A percentile compares a stretch with the other conserved stretches of the same genome.
Evolutionary conservation across 2,888 invertebrate genomes (phyloP).

Genomic region (Sinelater perroti): DNA sequence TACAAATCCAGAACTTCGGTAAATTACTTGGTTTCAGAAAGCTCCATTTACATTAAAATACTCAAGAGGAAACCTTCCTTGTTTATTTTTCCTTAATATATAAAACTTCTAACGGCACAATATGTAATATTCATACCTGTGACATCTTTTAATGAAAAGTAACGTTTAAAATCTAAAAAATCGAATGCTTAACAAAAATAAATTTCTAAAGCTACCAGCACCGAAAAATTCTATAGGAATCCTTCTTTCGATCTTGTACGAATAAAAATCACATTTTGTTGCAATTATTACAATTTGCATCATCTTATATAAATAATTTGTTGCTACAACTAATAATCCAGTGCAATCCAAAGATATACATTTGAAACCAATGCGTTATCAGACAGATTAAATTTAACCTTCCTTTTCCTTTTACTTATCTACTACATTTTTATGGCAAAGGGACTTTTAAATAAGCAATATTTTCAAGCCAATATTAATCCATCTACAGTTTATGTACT

Average conservation of each 20-base stretch:
- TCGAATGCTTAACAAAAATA: not conserved
- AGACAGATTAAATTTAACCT: no score
- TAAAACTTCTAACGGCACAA: constrained; percentile 3
- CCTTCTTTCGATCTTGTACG: constrained; percentile 21
- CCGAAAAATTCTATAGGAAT: constrained; percentile 28
- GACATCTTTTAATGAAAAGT: no score
- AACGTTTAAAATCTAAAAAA: constrained; percentile 10
- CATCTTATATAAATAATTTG: constrained; percentile 35
- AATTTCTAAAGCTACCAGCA: constrained; percentile 12
- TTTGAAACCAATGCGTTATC: no score
- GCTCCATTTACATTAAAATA: constrained; percentile 17
- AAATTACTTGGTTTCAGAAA: constrained; percentile 5
- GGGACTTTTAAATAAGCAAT: no score
- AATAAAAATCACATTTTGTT: constrained; percentile 31
- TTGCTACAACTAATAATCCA: constrained; percentile 34
- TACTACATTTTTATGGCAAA: no score
- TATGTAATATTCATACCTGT: not conserved
- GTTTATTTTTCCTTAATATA: not conserved
- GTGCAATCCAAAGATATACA: constrained; percentile 27
- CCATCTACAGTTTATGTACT: no score
- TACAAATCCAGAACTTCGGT: no score
- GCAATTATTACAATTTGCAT: constrained; percentile 25
- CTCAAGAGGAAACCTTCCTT: constrained; percentile 21
- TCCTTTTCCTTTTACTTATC: no score
- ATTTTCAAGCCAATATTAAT: no score